Evolutionary conservation across 2,113 vertebrate species (phyloP).

Genomic region (Melospiza melodia): DNA sequence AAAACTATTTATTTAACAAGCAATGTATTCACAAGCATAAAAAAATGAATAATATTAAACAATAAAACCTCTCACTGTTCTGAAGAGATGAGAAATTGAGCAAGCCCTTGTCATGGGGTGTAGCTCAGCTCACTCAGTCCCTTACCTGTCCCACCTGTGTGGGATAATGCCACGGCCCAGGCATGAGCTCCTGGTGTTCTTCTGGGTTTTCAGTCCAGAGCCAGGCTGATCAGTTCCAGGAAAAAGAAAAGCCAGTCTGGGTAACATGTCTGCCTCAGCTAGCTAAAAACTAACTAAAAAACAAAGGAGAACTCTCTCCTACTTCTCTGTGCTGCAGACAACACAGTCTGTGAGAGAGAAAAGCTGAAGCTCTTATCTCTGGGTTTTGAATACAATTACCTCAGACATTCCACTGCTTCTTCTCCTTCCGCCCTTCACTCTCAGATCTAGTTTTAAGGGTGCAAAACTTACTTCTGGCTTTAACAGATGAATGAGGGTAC

Average conservation of each 20-base stretch:
- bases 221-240: neutral
- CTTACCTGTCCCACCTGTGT: too few relatives aligned
- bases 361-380: neutral
- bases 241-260: neutral
- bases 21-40: neutral
- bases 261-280: neutral
- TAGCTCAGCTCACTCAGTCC: neutral
- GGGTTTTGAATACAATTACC: neutral
- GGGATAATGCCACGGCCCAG: accelerated
- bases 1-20: neutral
- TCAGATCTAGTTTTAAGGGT: neutral
- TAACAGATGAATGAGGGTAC: neutral
- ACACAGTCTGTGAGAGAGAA: too few relatives aligned
- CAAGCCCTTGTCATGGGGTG: neutral
- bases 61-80: neutral
- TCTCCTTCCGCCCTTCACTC: neutral
- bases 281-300: neutral
- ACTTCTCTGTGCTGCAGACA: neutral
- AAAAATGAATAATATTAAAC: neutral
- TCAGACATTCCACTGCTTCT: too few relatives aligned
- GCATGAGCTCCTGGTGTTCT: too few relatives aligned
- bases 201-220: neutral
- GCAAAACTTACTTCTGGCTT: neutral
- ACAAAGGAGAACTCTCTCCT: neutral
- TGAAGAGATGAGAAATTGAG: neutral